Conservation (phyloP, 2,797 vertebrate species). For the Gallinago solitaria region DNA sequence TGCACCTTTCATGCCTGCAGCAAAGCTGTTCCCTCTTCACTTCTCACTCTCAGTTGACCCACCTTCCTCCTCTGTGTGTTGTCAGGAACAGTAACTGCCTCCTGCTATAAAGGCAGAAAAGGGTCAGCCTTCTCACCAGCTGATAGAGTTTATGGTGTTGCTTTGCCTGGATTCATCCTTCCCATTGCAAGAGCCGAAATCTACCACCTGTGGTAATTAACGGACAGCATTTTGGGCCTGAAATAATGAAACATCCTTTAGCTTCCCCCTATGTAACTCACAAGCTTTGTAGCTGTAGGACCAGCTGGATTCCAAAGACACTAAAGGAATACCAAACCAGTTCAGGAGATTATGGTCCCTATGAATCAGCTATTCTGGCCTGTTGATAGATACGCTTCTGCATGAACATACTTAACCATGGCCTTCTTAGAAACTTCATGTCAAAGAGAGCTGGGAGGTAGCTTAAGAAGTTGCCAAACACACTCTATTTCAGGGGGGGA, state of each 20-base stretch:
- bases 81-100: constrained; percentile 33
- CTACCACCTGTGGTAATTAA: background rate
- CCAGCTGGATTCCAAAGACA: background rate
- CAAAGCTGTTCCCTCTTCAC: background rate
- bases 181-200: background rate
- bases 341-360: background rate
- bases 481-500: background rate
- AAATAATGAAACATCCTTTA: background rate
- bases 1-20: constrained; percentile 40
- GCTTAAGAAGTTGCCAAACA: background rate
- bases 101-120: constrained; percentile 9
- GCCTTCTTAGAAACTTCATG: background rate
- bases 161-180: background rate
- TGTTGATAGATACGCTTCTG: background rate
- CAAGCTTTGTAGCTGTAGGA: background rate
- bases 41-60: background rate
- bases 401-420: background rate
- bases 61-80: background rate
- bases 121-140: background rate
- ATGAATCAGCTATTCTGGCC: background rate
- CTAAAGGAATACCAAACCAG: background rate
- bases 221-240: background rate
- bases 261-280: background rate
- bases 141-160: background rate
- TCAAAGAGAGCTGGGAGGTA: background rate